Evolutionary conservation across 2,797 vertebrate species (phyloP).

Genomic region (Spea hammondii): DNA sequence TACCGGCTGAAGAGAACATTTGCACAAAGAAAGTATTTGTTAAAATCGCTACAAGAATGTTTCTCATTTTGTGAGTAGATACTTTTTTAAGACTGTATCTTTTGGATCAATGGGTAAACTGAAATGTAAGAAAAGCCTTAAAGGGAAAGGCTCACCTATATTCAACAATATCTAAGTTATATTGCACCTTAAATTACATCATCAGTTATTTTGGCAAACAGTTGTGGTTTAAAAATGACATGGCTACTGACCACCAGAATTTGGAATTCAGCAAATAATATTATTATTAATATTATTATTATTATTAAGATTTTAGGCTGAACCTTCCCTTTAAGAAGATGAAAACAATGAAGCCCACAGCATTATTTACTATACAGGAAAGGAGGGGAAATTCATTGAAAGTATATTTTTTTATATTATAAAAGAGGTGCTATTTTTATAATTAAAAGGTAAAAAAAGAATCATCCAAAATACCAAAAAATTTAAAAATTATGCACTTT

Average conservation of each 20-base stretch:
- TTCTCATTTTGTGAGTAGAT: not conserved
- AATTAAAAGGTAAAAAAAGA: not conserved
- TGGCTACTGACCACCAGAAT: no score
- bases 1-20: not conserved
- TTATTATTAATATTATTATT: no score
- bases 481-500: not conserved
- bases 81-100: not conserved
- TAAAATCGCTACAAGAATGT: not conserved
- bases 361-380: not conserved
- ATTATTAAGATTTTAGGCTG: no score
- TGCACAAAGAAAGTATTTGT: constrained; percentile 25
- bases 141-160: no score
- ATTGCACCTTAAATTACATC: no score
- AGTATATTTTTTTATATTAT: constrained; percentile 2
- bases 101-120: no score
- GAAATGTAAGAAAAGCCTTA: no score
- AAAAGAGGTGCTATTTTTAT: constrained; percentile 1
- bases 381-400: not conserved
- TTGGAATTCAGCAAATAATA: no score
- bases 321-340: no score
- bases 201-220: no score
- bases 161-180: no score
- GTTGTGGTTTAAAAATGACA: no score
- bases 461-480: not conserved
- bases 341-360: not conserved